Base-by-base conservation (phyloP, 2,888 invertebrate genomes). In the Exephanes ischioxanthus region DNA sequence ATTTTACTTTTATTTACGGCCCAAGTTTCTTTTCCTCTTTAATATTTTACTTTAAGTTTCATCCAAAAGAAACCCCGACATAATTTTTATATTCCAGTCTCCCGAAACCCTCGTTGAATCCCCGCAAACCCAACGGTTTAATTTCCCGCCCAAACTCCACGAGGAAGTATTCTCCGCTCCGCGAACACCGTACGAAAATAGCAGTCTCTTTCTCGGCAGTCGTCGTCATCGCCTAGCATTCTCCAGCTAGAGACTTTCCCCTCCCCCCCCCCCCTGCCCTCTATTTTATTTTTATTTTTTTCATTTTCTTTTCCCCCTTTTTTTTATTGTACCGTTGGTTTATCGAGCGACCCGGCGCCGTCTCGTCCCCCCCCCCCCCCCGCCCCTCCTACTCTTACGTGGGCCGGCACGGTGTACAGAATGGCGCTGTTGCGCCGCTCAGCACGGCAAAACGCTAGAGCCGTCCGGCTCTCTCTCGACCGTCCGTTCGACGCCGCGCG, bases 281-380 rank as follows among this genome's bases (percentile, higher is more conserved):
- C 11, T 30, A 5, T 30, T 30, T 30, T 30, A 4, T 37, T 5
- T 53, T 33, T n/a, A 11, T n/a, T 37, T 16, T n/a, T 37, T 33
- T 53, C 11, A 30, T 26, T 11, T n/a, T 55, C 19, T 53, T 22
- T 55, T 5, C 37, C 55, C 53, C 37, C 37, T 55, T 80, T 66
- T 19, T 53, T 67, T 84, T 51, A 73, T 78, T 78, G 84, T 84
- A 81, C 84, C 84, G 84, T 84, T 81, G 77, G 77, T 84, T 84
- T 84, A 84, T 84, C 84, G 84, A 84, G 80, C 84, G 80, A 72
- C 76, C 68, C 70, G 70, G 66, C 76, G 51, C 48, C 33, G 55
- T 63, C 76, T 71, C 53, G 41, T 51, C 76, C 84, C 37, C 22
- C 76, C 66, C 68, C 72, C 48, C 68, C 71, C 80, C 71, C 41